Base-by-base conservation (phyloP, 2,888 invertebrate species). In the Sphaerophoria rueppellii region DNA sequence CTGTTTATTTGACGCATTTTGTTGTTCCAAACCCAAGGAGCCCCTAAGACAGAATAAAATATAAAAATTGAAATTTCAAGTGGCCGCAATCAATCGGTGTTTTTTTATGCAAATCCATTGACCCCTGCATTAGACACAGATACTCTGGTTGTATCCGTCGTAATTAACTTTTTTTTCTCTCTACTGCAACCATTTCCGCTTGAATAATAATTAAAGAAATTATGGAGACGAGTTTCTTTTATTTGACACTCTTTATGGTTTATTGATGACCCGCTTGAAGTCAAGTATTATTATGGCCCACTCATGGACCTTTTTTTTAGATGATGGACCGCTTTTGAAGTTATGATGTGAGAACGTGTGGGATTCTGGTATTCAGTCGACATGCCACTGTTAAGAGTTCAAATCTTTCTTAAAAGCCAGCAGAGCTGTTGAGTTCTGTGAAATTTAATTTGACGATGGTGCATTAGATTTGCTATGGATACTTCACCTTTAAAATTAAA, bases 91-190 rank as follows among this genome's bases (percentile, higher is more conserved):
- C 75, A 83, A 83, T 83, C 75, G 79, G 82, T 43, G 50, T 75
- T 79, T 83, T 79, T 73, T 70, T 83, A 83, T 83, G 79, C 71
- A 83, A 83, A 79, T 83, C 71, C 75, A 79, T 35, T 74, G 82
- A 79, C 82, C 82, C 79, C 71, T 24, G 24, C 24, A 83, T 79
- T 79, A 79, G 79, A 78, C 79, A 37, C 37, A 60, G 58, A 57
- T 50, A 50, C 37, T 40, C 37, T 24, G 24, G 58, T 40, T 52
- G 61, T 69, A 69, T 78, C 73, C 54, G 82, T 82, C 9, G 43
- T 43, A 43, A 43, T 43, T 43, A 43, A 43, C 43, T 43, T 43
- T 43, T 43, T 43, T 40, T 40, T 24, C 35, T 40, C 72, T 82
- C 78, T 82, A 73, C 48, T 61, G 72, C 67, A 67, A 43, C 69